These are phyloP conservation scores for Anableps anableps DNA, from an alignment of 2,797 vertebrate species.

Conservation along the genomic window DNA sequence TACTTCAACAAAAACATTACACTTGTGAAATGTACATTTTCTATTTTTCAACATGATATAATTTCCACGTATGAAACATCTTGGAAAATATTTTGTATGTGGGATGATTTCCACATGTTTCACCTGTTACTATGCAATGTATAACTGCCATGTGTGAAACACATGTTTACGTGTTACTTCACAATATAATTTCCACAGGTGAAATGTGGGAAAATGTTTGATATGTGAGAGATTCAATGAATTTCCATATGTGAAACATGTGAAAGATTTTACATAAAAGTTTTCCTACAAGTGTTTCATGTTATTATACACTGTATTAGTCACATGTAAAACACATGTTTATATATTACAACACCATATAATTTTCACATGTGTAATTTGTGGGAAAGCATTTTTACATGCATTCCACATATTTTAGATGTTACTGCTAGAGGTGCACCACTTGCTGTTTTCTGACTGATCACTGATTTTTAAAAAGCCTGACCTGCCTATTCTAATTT, in stretches of 20 bases:
- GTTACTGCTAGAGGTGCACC: neutral
- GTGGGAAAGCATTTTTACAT: neutral
- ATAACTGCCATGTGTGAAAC: neutral
- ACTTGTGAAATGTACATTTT: no score
- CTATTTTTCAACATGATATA: neutral
- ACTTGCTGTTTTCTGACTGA: no score
- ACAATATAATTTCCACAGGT: neutral
- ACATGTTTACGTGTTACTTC: neutral
- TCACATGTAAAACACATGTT: neutral
- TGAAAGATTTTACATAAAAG: no score
- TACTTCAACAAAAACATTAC: no score
- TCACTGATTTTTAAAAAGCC: no score
- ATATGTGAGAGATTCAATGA: neutral
- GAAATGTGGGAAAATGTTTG: neutral
- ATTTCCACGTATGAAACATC: neutral
- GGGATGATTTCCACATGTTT: neutral
- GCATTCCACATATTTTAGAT: neutral
- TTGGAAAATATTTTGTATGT: neutral
- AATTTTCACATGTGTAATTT: neutral
- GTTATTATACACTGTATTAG: neutral
- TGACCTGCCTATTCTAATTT: no score
- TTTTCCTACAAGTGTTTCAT: neutral
- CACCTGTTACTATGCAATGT: neutral
- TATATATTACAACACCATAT: neutral
- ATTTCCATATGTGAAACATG: neutral